Conservation (phyloP, 2,888 invertebrate genomes). For the Volucella bombylans region DNA sequence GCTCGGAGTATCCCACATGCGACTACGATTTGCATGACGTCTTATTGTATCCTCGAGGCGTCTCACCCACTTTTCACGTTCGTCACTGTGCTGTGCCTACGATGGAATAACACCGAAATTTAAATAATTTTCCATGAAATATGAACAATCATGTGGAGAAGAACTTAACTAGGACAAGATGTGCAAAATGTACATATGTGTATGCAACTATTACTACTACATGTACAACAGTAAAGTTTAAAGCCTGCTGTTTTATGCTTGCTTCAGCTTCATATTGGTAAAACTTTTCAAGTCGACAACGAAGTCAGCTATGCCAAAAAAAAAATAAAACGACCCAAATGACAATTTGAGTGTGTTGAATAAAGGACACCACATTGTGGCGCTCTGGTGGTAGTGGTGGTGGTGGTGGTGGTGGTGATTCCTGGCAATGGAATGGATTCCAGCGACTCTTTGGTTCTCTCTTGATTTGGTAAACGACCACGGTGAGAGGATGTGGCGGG, state of each 20-base stretch:
- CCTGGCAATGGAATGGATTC: slow-evolving; percentile 3
- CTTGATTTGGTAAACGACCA: slow-evolving; percentile 30
- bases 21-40: slow-evolving; percentile 87
- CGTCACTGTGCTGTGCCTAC: slow-evolving; percentile 96
- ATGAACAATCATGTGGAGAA: slow-evolving; percentile 32
- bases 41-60: slow-evolving; percentile 97
- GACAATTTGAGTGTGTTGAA: slow-evolving; percentile 64
- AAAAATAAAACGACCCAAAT: slow-evolving; percentile 45
- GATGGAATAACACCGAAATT: slow-evolving; percentile 51
- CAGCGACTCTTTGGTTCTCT: slow-evolving; percentile 50
- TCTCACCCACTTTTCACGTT: slow-evolving; percentile 97
- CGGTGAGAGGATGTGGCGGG: slow-evolving; percentile 37
- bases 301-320: slow-evolving; percentile 35
- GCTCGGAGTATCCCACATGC: slow-evolving; percentile 81
- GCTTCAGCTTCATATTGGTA: slow-evolving; percentile 38
- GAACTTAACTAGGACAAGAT: slow-evolving; percentile 59
- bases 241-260: background rate
- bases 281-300: slow-evolving; percentile 59
- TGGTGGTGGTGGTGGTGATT: slow-evolving; percentile 27
- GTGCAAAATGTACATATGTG: slow-evolving; percentile 16
- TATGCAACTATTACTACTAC: background rate
- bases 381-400: slow-evolving; percentile 14
- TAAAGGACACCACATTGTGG: slow-evolving; percentile 52
- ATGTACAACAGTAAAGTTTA: background rate
- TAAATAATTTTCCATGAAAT: slow-evolving; percentile 33